Conservation (phyloP, 1,140 invertebrate genomes). For the Copidosoma floridanum region DNA sequence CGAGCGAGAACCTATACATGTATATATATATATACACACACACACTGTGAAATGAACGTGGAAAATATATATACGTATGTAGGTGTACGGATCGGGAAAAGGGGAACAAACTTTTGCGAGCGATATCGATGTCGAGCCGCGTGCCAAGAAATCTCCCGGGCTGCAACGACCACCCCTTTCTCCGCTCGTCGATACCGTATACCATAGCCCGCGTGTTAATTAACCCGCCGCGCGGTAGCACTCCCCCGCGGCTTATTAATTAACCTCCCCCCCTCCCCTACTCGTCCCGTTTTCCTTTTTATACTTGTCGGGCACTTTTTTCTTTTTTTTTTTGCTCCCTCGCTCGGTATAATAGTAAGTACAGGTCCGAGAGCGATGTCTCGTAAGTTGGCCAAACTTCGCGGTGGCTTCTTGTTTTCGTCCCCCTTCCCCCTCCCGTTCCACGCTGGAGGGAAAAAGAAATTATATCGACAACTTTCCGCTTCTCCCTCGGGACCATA, state of each 20-base stretch:
- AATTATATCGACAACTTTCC: no score
- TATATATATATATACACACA: no score
- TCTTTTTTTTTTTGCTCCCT: not conserved
- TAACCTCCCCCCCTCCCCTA: no score
- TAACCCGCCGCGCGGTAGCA: not conserved
- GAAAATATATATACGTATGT: no score
- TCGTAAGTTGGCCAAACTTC: not conserved
- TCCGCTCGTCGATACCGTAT: slow-evolving; percentile 7
- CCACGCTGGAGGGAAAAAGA: no score
- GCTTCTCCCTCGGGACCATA: no score
- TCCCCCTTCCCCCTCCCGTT: no score
- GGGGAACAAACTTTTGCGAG: not conserved
- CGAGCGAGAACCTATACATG: not conserved
- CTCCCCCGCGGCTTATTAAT: slow-evolving; percentile 13
- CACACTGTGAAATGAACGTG: no score
- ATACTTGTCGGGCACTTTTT: no score
- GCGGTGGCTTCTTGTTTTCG: not conserved
- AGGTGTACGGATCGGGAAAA: not conserved
- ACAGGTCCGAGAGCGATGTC: not conserved
- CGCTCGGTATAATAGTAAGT: no score
- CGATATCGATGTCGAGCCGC: not conserved
- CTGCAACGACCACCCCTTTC: not conserved
- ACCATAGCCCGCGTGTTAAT: slow-evolving; percentile 15
- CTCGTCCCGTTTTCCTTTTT: no score
- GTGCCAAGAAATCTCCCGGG: not conserved